Base-by-base conservation (phyloP, 2,797 vertebrate genomes). In the Chromis chromis region DNA sequence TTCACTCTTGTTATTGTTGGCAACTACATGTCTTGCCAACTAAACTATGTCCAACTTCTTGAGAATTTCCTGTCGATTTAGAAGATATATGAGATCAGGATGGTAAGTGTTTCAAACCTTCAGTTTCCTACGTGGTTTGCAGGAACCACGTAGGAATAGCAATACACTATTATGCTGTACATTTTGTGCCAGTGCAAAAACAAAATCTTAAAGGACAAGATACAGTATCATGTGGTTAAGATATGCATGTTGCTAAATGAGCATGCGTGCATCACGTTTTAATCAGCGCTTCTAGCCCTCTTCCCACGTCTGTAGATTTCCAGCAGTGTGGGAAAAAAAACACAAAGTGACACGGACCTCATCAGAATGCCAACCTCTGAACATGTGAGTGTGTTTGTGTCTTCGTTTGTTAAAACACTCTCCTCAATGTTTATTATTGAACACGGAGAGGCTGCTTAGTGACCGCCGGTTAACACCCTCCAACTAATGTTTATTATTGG, bases 391-490 rank as follows among this genome's bases (percentile, higher is more conserved):
- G 54, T 65, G 49, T 66, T 28, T 44, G 62, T 31, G 66, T 73
- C 58, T 60, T 40, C 10, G 19, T 50, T n/a, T 9, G 25, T 59
- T 72, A 39, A 65, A 44, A 28, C 44, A 53, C 28, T 19, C 63
- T 79, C 52, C 59, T 62, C 54, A 22, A 44, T 86, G 76, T 89
- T 86, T 88, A 46, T 85, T 82, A 67, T 79, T 77, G 59, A 77
- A 44, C 33, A 40, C n/a, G 27, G 17, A 55, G 54, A 71, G 66
- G 74, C 85, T 78, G 85, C 65, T 55, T 25, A 4, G 31, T 77
- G 84, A 87, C 87, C 87, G 77, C 36, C 27, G 3, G 60, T 50
- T 85, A 76, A 66, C 49, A 68, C 55, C 58, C 16, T 60, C 55
- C 56, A 4, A 40, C 72, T 52, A 25, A 14, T 76, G 78, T 88